These are phyloP conservation scores for Trachelus troglodyta DNA, from an alignment of 2,888 invertebrate genomes.

Conservation along the genomic window DNA sequence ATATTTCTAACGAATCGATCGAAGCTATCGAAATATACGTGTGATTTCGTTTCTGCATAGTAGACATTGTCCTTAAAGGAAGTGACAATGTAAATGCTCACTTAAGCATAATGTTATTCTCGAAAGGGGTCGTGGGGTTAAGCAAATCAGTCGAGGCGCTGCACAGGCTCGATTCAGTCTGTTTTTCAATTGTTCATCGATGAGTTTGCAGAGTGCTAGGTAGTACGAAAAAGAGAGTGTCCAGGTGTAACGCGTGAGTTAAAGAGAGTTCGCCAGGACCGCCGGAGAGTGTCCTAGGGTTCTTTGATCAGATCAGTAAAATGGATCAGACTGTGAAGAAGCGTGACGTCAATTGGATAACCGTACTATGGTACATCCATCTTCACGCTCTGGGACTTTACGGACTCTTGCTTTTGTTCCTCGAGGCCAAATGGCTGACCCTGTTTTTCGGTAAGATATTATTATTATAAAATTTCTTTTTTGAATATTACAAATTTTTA, in stretches of 20 bases:
- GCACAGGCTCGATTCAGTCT: too few relatives aligned
- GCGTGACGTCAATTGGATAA: constrained; percentile 78
- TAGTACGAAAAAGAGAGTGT: too few relatives aligned
- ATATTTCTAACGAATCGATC: too few relatives aligned
- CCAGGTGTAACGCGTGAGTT: too few relatives aligned
- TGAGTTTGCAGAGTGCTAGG: too few relatives aligned
- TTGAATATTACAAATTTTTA: not conserved
- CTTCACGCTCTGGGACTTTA: constrained; percentile 77
- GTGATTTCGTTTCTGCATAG: too few relatives aligned
- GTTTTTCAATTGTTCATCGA: too few relatives aligned
- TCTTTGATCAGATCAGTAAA: not conserved
- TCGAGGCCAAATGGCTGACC: constrained; percentile 74
- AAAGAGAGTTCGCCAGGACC: too few relatives aligned
- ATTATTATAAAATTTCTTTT: not conserved
- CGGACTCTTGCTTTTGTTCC: constrained; percentile 72
- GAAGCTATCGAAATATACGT: too few relatives aligned
- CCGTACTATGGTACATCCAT: constrained; percentile 80
- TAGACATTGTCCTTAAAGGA: constrained; percentile 35
- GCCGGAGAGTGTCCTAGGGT: too few relatives aligned
- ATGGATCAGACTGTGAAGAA: constrained; percentile 44
- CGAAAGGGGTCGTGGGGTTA: constrained; percentile 49
- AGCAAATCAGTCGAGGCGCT: constrained; percentile 13
- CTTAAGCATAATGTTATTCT: constrained; percentile 51
- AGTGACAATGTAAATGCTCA: constrained; percentile 54
- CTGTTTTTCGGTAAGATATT: constrained; percentile 73